Evolutionary conservation across 2,797 vertebrate genomes (phyloP), one percentile per base, ranked within the genome.

Genomic region (Leptatherina wallacei): DNA sequence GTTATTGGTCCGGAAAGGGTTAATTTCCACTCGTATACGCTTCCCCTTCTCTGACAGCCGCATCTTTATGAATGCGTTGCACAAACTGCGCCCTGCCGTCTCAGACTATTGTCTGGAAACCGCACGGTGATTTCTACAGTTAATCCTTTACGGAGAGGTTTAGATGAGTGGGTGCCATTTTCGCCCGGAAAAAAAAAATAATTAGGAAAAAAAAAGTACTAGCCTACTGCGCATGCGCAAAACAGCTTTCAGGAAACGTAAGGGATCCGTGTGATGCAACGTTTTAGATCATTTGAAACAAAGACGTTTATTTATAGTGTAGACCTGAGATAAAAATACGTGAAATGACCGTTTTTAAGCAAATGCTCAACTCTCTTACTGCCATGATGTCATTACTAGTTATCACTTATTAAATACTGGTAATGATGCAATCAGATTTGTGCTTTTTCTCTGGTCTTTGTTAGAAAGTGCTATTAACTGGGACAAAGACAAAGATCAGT

Each of bases 101-200:
- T 76, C 55, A 29, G 22, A 36, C 20, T n/a, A 7, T 20, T 2
- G 77, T 73, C 38, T 51, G 4, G 49, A 59, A 60, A 56, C 33
- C 24, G n/a, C 44, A 35, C 69, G n/a, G 67, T 30, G 33, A 27
- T 75, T 73, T 69, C 60, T 75, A 63, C 20, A 47, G 83, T 82
- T 91, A 78, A 84, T 89, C 84, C 80, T 82, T 73, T 60, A 70
- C 71, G 81, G 82, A 87, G 73, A 89, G 75, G 81, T 90, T 92
- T 89, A 91, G 92, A 92, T 88, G 85, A 90, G 90, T 85, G 92
- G 93, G 93, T 94, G 94, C 94, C 95, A 95, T 95, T 94, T 95
- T 94, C 92, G 85, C 80, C 80, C 72, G 78, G 67, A 90, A 90
- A 90, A 90, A 90, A 90, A 89, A 86, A 80, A 73, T 83, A 91